phyloP scores from a whole-genome alignment of 2,888 invertebrate genomes.

The Ormyrus rosae region DNA sequence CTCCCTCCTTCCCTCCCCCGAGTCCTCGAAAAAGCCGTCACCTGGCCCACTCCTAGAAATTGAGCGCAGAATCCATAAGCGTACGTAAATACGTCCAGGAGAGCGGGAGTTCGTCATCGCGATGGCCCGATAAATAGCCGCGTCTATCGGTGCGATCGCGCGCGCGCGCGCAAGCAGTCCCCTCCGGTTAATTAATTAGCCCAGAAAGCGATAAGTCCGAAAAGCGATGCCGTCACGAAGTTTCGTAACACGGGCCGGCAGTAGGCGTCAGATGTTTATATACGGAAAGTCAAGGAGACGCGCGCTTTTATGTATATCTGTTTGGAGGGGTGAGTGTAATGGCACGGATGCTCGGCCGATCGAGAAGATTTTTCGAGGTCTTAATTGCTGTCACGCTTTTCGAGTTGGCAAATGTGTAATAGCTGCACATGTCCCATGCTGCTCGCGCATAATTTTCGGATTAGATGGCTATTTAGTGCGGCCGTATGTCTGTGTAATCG shows the following conservation, averaged over 20 bases:
- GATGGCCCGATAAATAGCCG: constrained; percentile 36
- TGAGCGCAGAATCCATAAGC: background rate
- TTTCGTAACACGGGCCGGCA: constrained; percentile 13
- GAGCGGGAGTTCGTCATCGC: constrained; percentile 36
- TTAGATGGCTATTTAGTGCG: too few species aligned
- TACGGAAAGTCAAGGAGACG: background rate
- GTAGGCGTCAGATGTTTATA: background rate
- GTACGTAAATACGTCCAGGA: background rate
- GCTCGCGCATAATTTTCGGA: too few species aligned
- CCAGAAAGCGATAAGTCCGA: background rate
- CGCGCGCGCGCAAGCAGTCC: background rate
- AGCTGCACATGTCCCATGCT: too few species aligned
- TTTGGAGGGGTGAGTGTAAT: background rate
- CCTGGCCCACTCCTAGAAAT: background rate
- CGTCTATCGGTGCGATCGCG: constrained; percentile 28
- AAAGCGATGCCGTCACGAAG: constrained; percentile 12
- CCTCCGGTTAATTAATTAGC: constrained; percentile 38
- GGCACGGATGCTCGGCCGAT: too few species aligned
- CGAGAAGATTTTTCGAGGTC: too few species aligned
- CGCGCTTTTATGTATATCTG: constrained; percentile 19
- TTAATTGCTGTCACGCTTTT: too few species aligned
- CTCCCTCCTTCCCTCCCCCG: too few species aligned
- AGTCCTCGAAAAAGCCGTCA: too few species aligned
- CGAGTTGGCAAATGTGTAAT: too few species aligned
- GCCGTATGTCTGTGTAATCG: too few species aligned